Base-by-base conservation (phyloP, 2,797 vertebrate genomes). In the Hapalemur alaotrensis region DNA sequence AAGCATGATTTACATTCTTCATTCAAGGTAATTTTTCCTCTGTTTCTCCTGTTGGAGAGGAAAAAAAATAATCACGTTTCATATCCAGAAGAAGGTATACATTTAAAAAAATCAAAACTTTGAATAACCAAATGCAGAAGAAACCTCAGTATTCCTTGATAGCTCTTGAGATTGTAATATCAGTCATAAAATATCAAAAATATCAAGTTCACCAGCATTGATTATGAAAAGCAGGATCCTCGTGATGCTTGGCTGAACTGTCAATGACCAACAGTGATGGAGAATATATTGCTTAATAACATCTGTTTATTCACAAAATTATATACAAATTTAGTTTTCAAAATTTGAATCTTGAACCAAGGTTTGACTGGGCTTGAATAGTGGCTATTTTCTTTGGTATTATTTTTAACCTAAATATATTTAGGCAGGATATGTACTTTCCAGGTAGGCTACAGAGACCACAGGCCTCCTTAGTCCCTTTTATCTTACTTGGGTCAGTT, bases 1-100 rank as follows among this genome's bases (percentile, higher is more conserved):
- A 79, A 23, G n/a, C 35, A 25, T 88, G 50, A 73, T 95, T 82
- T 72, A 50, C 9, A 52, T 14, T 63, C 43, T 5, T 90, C n/a
- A 65, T n/a, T 89, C 23, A 63, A 78, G 61, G 23, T 82, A 59
- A 41, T 86, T 69, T 79, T 70, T 78, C 63, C 78, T 38, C 50
- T 84, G 18, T 88, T 95, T 93, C 35, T 95, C 50, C 91, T 89
- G 11, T 69, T 89, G 52, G 23, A 57, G 61, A 95, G 38, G 35
- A 50, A 85, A 43, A 63, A 14, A 76, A 25, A 93, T 30, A 81
- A 75, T 70, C 9, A 43, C 25, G 6, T 92, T 93, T 92, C 82
- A 61, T 73, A 57, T 61, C 18, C 22, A 90, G n/a, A 25, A 90
- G 20, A 92, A 13, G 89, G 20, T 63, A 79, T 78, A 35, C 54